Conservation (phyloP, 2,113 vertebrate species). For the Hypanus sabinus region DNA sequence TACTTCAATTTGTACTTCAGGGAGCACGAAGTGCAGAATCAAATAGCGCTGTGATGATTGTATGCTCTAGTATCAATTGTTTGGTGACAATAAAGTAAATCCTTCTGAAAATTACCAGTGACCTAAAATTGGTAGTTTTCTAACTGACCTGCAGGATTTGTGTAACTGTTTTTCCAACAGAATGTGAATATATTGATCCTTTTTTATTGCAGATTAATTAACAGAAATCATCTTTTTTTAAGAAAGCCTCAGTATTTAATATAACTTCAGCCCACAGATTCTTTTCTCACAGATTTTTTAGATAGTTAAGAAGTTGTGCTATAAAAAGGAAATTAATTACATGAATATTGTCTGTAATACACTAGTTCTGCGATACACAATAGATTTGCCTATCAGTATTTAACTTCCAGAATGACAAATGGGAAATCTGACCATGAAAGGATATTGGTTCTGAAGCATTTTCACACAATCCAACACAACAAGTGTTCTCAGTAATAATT, state of each 20-base stretch:
- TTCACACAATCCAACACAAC: constrained; percentile 40
- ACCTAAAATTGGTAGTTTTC: constrained; percentile 8
- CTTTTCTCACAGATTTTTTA: background rate
- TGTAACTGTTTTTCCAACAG: background rate
- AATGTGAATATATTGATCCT: background rate
- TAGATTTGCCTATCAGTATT: constrained; percentile 61
- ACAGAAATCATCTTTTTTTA: background rate
- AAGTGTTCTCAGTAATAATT: constrained; percentile 41
- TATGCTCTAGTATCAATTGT: too few species aligned
- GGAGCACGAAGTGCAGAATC: too few species aligned
- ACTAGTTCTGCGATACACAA: constrained; percentile 45
- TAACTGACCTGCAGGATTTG: background rate
- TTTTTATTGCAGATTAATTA: background rate
- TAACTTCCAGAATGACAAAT: constrained; percentile 62
- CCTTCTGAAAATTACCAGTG: too few species aligned
- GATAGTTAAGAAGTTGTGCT: background rate
- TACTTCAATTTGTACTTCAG: too few species aligned
- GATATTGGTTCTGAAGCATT: constrained; percentile 48
- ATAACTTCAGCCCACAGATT: background rate
- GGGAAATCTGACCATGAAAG: constrained; percentile 55
- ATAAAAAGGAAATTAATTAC: constrained; percentile 26
- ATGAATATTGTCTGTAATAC: background rate
- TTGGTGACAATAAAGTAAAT: too few species aligned
- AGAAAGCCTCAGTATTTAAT: background rate
- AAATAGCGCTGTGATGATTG: too few species aligned